Evolutionary conservation across 2,113 vertebrate genomes (phyloP), one percentile per base, ranked within the genome.

Genomic region (Pipra filicauda): DNA sequence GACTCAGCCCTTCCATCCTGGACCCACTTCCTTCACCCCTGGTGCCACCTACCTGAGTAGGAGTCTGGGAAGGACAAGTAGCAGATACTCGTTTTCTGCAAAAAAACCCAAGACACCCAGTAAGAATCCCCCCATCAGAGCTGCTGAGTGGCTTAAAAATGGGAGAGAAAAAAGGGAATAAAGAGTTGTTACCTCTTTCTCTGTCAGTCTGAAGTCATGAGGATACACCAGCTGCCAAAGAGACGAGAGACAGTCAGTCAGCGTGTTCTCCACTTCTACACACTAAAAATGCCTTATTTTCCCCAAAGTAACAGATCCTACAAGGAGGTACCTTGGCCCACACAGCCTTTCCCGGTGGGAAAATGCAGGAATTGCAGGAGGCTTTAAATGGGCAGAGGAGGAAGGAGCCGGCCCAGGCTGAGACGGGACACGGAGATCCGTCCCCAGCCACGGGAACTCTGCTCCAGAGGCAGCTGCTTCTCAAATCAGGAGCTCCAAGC

Each of bases 31-130:
- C 24, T 19, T 41, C 51, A 15, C 18, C 41, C 64, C 59, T 1
- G 6, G 15, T 1, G 43, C 6, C 10, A 28, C 97, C 67, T 96
- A 99, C 99, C 99, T 96, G 99, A 99, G 97, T 99, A 99, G 5
- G 99, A 99, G 98, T 99, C 99, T 2, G 99, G 99, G 91, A 99
- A 99, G 67, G 99, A 98, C 96, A 99, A 95, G 97, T 99, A 99
- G 97, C 99, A 99, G 95, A 99, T 98, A 95, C 98, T 99, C 49
- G 98, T 99, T 98, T 99, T 99, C 99, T 99, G 97, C 57, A 97
- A 98, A 15, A 82, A 37, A 91, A 44, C 49, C 19, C 81, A 9
- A 79, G 85, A 9, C 27, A 23, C 5, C 6, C 7, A 1, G 49
- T 96, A 28, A 97, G 92, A 26, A 28, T 4, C 31, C 2, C 9